These are phyloP conservation scores for Chlorospingus flavigularis DNA, from an alignment of 2,797 vertebrate genomes.

Conservation along the genomic window DNA sequence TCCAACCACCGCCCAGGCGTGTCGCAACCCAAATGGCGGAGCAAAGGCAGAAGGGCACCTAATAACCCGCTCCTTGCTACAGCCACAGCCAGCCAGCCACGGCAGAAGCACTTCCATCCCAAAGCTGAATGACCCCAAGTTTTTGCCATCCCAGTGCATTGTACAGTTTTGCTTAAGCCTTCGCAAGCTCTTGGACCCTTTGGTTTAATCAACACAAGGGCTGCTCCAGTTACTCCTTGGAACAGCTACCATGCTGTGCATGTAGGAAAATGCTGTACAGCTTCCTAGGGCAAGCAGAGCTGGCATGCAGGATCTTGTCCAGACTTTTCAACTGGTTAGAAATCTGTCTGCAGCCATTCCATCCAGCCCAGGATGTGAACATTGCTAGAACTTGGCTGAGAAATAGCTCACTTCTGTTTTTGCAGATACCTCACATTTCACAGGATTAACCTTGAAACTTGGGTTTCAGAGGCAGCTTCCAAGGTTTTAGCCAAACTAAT, in stretches of 20 bases:
- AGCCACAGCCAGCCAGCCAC: background rate
- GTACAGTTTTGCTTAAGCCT: background rate
- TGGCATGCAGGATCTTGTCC: background rate
- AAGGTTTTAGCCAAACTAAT: slow-evolving; percentile 55
- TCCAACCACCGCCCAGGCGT: background rate
- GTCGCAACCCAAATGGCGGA: background rate
- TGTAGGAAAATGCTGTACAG: background rate
- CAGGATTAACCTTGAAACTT: slow-evolving; percentile 52
- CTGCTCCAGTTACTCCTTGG: background rate
- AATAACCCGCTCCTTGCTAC: fast-evolving
- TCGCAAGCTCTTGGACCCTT: background rate
- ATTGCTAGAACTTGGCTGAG: background rate
- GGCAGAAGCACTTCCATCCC: background rate
- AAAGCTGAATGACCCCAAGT: background rate
- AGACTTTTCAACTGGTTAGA: background rate
- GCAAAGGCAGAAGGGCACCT: background rate
- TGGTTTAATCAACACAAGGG: background rate
- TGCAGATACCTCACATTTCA: slow-evolving; percentile 33
- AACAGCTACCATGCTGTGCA: background rate
- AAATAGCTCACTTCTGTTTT: slow-evolving; percentile 7
- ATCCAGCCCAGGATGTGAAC: background rate
- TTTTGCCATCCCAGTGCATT: fast-evolving
- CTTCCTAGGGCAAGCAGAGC: background rate
- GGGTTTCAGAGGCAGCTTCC: slow-evolving; percentile 65
- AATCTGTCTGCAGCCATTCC: background rate